A percentile compares a stretch with the other conserved stretches of the same genome.
Conservation (phyloP, 2,797 vertebrate genomes). For the Cuculus canorus region DNA sequence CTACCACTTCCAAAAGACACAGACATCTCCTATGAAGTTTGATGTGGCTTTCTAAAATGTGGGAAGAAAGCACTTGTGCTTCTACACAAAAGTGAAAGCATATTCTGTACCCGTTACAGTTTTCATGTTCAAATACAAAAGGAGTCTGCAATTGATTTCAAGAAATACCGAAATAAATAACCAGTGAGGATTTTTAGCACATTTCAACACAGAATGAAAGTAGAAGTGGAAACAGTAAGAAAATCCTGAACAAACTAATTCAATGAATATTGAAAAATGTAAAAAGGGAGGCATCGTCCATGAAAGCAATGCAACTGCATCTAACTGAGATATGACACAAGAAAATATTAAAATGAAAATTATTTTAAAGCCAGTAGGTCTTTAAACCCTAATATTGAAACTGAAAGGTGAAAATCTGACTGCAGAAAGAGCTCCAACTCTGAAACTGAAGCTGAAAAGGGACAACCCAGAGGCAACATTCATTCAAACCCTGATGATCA, state of each 20-base stretch:
- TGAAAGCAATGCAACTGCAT: background rate
- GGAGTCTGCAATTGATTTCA: background rate
- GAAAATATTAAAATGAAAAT: constrained; percentile 11
- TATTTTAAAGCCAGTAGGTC: constrained; percentile 9
- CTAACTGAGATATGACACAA: background rate
- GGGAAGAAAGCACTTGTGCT: background rate
- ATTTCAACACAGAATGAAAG: background rate
- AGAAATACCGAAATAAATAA: background rate
- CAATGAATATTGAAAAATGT: background rate
- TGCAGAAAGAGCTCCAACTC: background rate
- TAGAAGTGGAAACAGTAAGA: background rate
- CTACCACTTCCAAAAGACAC: background rate
- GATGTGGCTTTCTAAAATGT: background rate
- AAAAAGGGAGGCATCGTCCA: background rate
- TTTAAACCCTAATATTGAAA: constrained; percentile 52
- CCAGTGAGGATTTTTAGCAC: background rate
- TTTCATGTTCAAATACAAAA: background rate
- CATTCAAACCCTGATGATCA: constrained; percentile 54
- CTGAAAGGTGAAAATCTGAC: constrained; percentile 42
- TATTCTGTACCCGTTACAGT: background rate
- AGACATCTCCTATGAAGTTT: background rate
- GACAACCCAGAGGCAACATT: constrained; percentile 64
- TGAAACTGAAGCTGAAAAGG: constrained; percentile 66
- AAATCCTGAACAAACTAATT: background rate
- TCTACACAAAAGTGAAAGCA: background rate